These are phyloP conservation scores for Achatina immaculata DNA, from an alignment of 1,140 invertebrate species.

Conservation along the genomic window DNA sequence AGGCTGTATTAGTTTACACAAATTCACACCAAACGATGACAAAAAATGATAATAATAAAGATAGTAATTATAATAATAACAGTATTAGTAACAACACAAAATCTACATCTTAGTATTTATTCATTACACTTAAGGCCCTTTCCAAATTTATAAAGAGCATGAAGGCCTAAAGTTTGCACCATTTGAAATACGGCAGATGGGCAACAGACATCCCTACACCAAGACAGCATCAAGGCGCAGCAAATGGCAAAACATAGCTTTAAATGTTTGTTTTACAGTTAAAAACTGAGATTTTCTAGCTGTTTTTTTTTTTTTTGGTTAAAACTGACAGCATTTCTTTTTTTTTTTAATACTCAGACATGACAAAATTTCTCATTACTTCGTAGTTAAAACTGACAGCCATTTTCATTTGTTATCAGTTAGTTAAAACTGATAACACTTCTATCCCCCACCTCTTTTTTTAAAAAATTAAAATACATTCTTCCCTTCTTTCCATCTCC, in stretches of 20 bases:
- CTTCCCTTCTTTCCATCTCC: too few species aligned
- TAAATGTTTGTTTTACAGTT: too few species aligned
- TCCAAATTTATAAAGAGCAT: not conserved
- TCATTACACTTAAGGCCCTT: not conserved
- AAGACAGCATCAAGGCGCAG: not conserved
- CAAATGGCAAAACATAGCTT: not conserved
- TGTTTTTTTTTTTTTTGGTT: too few species aligned
- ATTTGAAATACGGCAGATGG: conserved; percentile 13
- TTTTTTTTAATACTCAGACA: too few species aligned
- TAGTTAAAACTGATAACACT: too few species aligned
- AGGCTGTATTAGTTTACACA: not conserved
- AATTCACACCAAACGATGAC: not conserved
- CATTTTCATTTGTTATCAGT: too few species aligned
- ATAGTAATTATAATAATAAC: not conserved
- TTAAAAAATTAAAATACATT: too few species aligned
- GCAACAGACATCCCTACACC: not conserved
- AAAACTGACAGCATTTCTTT: too few species aligned
- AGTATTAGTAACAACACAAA: not conserved
- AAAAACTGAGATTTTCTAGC: too few species aligned
- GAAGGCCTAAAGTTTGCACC: conserved; percentile 1
- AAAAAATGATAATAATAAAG: not conserved
- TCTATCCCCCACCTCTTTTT: too few species aligned
- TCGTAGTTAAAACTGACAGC: too few species aligned
- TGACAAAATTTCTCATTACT: too few species aligned
- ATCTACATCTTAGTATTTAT: not conserved